Evolutionary conservation across 2,797 vertebrate species (phyloP).

Genomic region (Peromyscus eremicus): DNA sequence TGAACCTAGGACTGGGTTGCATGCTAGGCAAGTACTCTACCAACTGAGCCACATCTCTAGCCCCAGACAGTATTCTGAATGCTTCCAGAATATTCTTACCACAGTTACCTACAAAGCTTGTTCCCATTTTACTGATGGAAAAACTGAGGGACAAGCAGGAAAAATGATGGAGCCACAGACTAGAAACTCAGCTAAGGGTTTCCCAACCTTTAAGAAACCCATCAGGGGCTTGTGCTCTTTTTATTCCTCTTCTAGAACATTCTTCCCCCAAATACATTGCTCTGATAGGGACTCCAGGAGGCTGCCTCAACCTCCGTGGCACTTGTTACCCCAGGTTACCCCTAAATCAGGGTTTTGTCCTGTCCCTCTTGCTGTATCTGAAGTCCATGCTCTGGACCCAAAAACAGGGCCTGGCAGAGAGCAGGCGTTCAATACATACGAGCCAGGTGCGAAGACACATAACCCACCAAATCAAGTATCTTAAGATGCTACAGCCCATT

Average conservation of each 20-base stretch:
- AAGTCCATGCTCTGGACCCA: neutral
- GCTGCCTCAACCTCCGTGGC: neutral
- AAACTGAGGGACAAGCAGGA: neutral
- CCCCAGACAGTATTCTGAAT: neutral
- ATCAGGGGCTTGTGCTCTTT: neutral
- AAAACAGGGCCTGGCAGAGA: neutral
- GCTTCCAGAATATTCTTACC: neutral
- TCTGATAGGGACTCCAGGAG: neutral
- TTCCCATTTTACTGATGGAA: neutral
- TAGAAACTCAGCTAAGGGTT: neutral
- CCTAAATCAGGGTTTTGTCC: neutral
- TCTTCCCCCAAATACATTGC: neutral
- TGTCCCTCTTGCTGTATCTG: too few relatives aligned
- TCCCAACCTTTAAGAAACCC: neutral
- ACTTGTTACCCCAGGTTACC: neutral
- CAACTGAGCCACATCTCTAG: neutral
- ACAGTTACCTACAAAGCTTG: neutral
- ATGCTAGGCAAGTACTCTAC: neutral
- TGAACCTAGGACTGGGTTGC: neutral
- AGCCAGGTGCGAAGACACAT: neutral
- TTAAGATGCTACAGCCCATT: neutral
- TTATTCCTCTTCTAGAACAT: neutral
- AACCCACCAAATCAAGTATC: neutral
- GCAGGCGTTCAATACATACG: neutral
- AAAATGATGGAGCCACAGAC: neutral